Evolutionary conservation across 2,797 vertebrate species (phyloP).

Genomic region (Sebastes minor): DNA sequence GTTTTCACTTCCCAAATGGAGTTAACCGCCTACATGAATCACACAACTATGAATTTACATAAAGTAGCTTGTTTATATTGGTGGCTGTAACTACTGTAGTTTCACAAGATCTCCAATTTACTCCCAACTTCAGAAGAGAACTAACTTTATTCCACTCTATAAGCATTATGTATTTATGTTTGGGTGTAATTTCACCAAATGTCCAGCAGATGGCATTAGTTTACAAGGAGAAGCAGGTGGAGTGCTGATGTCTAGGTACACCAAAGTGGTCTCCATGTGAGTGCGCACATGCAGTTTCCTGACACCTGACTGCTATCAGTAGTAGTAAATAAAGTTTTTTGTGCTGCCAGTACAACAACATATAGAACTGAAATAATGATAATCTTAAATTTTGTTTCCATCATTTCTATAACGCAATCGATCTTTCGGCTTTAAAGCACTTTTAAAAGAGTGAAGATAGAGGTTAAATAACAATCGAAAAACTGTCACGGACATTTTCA

Average conservation of each 20-base stretch:
- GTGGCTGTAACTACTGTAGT: not conserved
- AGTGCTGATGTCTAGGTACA: not conserved
- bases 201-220: constrained; percentile 45
- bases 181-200: not conserved
- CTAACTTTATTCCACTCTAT: not conserved
- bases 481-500: too few relatives aligned
- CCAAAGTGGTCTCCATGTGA: not conserved
- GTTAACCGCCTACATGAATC: not conserved
- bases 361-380: too few relatives aligned
- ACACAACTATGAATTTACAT: not conserved
- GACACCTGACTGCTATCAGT: too few relatives aligned
- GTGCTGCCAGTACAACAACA: not conserved
- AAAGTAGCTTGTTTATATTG: not conserved
- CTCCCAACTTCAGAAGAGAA: not conserved
- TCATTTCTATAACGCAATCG: too few relatives aligned
- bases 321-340: not conserved
- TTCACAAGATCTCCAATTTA: not conserved
- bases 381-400: too few relatives aligned
- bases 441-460: too few relatives aligned
- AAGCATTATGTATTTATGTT: not conserved
- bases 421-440: too few relatives aligned
- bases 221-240: not conserved
- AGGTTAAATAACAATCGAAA: too few relatives aligned
- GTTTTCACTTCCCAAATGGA: not conserved
- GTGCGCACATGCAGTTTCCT: not conserved